Base-by-base conservation (phyloP, 2,113 vertebrate genomes). In the Corydoras maculifer region DNA sequence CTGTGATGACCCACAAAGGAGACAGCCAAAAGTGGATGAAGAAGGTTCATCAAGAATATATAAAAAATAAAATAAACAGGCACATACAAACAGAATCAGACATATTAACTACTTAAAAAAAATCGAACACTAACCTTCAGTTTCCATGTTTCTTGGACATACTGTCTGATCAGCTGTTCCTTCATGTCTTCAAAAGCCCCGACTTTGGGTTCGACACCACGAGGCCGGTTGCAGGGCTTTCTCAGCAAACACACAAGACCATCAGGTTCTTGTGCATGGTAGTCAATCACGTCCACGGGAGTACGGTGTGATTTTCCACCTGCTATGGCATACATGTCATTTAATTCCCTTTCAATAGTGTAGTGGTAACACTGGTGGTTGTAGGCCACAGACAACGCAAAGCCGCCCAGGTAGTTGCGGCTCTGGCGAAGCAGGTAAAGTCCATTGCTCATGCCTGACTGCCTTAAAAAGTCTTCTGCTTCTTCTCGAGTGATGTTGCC, bases 401-500 rank as follows among this genome's bases (percentile, higher is more conserved):
- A 99, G 58, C 96, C 94, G 0, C 97, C 96, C 6, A 99, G 85
- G 77, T 94, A 94, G 80, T 93, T 98, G 7, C 97, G 90, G 78
- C 97, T 99, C 81, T 98, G 96, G 4, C 97, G 89, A 6, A 98
- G 85, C 77, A 99, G 85, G 72, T 92, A 98, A 0, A 91, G 81
- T 65, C 97, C 97, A 1, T 90, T 93, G 0, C 49, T 83, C 74
- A 84, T 73, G 63, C 93, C 94, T 0, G 75, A 86, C 79, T 97
- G 93, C 25, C 79, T 80, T 70, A 99, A 84, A 77, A 93, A 93
- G 4, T 89, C 89, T 77, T 99, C 97, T 0, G 94, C 93, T 58
- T 98, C 95, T 67, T 99, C 97, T 13, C 96, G 90, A 2, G 95
- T 96, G 82, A 99, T 96, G 81, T 96, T 98, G 63, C 97, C 97